These are phyloP conservation scores for Myopa tessellatipennis DNA, from an alignment of 2,888 invertebrate species.

Conservation along the genomic window DNA sequence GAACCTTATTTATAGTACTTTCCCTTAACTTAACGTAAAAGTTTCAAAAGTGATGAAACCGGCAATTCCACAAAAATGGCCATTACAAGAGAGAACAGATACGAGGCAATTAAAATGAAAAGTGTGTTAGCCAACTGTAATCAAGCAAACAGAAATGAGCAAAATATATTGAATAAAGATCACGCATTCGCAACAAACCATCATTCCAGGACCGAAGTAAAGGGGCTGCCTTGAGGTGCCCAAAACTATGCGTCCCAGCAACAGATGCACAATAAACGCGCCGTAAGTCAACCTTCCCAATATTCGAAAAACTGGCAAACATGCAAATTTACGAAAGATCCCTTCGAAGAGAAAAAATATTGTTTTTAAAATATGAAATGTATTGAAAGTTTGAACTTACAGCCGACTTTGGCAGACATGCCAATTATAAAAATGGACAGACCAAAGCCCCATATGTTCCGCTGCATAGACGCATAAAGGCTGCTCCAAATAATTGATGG, in stretches of 20 bases:
- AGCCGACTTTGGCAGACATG: slow-evolving; percentile 61
- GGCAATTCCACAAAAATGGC: slow-evolving; percentile 60
- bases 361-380: neutral
- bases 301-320: slow-evolving; percentile 61
- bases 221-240: slow-evolving; percentile 59
- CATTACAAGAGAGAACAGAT: slow-evolving; percentile 57
- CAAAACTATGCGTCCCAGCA: slow-evolving; percentile 56
- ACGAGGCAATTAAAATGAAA: slow-evolving; percentile 56
- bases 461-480: slow-evolving; percentile 66
- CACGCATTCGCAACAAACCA: slow-evolving; percentile 50
- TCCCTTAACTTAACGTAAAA: slow-evolving; percentile 43
- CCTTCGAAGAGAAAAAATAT: slow-evolving; percentile 47
- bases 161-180: neutral
- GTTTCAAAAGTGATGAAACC: slow-evolving; percentile 58
- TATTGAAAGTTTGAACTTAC: slow-evolving; percentile 52
- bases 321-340: slow-evolving; percentile 59
- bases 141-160: neutral
- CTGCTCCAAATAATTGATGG: slow-evolving; percentile 61
- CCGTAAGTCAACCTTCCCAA: slow-evolving; percentile 64
- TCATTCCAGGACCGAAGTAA: slow-evolving; percentile 59
- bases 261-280: slow-evolving; percentile 58
- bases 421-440: slow-evolving; percentile 61
- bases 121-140: slow-evolving; percentile 59
- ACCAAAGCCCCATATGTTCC: slow-evolving; percentile 65
- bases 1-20: too few relatives aligned